phyloP scores from a whole-genome alignment of 2,113 vertebrate species.

The Elephas maximus region DNA sequence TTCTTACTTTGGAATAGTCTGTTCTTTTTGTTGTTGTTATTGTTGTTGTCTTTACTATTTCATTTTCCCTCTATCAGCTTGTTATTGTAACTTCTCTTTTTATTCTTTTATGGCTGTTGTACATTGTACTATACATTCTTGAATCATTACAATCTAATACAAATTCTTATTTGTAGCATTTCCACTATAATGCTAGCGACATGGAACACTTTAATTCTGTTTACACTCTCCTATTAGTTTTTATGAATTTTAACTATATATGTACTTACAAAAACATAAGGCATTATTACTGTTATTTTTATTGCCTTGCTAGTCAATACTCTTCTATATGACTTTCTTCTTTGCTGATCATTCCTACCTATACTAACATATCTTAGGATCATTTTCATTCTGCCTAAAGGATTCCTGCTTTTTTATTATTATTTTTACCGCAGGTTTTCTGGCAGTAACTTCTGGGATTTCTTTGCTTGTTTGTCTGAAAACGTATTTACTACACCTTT shows the following conservation, averaged over 20 bases:
- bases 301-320: background rate
- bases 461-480: background rate
- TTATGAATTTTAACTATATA: background rate
- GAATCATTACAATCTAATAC: background rate
- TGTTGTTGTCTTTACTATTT: background rate
- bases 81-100: background rate
- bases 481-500: background rate
- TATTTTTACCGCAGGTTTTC: background rate
- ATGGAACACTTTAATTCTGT: background rate
- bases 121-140: background rate
- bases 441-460: background rate
- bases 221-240: background rate
- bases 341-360: background rate
- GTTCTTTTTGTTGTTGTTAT: background rate
- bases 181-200: background rate
- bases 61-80: background rate
- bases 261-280: background rate
- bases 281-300: background rate
- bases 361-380: background rate
- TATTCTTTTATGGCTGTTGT: background rate
- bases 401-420: background rate
- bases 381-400: background rate
- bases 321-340: background rate
- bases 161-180: background rate
- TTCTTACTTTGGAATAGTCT: background rate